Percentiles rank a stretch among this genome's conserved stretches.
These are phyloP conservation scores for Actinia equina DNA, from an alignment of 64 coral and sea anemone genomes.

Conservation along the genomic window DNA sequence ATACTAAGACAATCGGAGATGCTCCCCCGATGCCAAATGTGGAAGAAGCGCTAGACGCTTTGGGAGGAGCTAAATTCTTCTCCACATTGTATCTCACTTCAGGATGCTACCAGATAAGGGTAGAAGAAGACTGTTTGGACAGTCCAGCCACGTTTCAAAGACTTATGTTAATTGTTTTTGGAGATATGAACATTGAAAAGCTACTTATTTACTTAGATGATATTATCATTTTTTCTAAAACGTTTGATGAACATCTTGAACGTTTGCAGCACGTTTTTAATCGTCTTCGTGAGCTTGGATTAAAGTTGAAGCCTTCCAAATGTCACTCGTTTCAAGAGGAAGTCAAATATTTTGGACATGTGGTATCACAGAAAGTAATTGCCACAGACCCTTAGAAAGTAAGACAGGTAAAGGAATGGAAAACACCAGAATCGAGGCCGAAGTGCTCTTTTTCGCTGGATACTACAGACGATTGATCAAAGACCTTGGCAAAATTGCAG, in stretches of 20 bases:
- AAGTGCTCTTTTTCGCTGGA: constrained; percentile 49
- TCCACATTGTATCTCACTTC: constrained; percentile 23
- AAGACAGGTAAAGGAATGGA: constrained; percentile 7
- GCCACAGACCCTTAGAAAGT: constrained; percentile 37
- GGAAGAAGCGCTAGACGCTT: not conserved
- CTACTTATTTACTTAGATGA: constrained; percentile 39
- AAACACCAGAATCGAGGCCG: not conserved
- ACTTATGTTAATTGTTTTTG: constrained; percentile 28
- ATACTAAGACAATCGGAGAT: constrained; percentile 9
- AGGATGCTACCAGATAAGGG: not conserved
- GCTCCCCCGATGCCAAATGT: not conserved
- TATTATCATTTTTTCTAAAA: constrained; percentile 19
- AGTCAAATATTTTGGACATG: constrained; percentile 40
- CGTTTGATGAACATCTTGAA: constrained; percentile 33
- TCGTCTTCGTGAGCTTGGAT: constrained; percentile 25
- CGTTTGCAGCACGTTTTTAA: constrained; percentile 28
- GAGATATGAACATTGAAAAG: constrained; percentile 21
- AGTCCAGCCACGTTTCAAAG: constrained; percentile 22
- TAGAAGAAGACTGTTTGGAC: constrained; percentile 38
- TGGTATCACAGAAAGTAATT: constrained; percentile 30
- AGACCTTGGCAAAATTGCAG: constrained; percentile 10
- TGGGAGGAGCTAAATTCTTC: constrained; percentile 5
- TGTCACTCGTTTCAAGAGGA: constrained; percentile 21
- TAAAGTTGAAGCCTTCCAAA: constrained; percentile 32
- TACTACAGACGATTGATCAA: constrained; percentile 32